Conservation (phyloP, 2,113 vertebrate genomes). For the Apus apus region DNA sequence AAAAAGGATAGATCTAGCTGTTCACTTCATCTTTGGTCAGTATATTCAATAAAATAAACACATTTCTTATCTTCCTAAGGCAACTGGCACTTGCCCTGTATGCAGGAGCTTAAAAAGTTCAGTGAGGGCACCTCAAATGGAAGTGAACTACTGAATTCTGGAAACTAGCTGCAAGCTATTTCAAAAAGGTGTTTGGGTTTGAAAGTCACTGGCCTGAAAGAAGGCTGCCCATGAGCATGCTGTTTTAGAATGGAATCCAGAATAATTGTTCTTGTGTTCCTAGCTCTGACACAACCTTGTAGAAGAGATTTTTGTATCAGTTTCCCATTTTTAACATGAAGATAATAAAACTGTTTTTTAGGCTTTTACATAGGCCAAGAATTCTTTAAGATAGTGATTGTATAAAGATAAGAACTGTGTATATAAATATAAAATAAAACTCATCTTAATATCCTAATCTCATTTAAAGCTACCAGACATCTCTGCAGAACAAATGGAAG, state of each 20-base stretch:
- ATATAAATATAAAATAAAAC: background rate
- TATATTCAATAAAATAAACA: background rate
- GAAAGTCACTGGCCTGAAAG: background rate
- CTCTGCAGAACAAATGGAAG: background rate
- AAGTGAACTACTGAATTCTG: background rate
- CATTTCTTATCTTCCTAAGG: background rate
- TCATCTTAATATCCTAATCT: background rate
- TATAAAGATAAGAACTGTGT: background rate
- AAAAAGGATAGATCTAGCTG: background rate
- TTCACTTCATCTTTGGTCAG: background rate
- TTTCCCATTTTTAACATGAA: background rate
- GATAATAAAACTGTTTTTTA: background rate
- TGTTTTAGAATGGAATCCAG: background rate
- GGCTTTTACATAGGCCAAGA: background rate
- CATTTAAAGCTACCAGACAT: background rate
- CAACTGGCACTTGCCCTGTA: background rate
- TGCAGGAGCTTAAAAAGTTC: background rate
- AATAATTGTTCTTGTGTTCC: background rate
- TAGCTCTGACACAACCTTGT: background rate
- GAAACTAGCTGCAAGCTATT: background rate
- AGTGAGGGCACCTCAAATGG: background rate
- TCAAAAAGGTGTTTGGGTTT: background rate
- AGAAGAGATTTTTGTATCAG: background rate
- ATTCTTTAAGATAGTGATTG: background rate
- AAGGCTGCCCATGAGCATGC: background rate